Percentiles rank a stretch among this genome's conserved stretches.
phyloP scores from a whole-genome alignment of 1,140 invertebrate species.

The Glomeris maerens region DNA sequence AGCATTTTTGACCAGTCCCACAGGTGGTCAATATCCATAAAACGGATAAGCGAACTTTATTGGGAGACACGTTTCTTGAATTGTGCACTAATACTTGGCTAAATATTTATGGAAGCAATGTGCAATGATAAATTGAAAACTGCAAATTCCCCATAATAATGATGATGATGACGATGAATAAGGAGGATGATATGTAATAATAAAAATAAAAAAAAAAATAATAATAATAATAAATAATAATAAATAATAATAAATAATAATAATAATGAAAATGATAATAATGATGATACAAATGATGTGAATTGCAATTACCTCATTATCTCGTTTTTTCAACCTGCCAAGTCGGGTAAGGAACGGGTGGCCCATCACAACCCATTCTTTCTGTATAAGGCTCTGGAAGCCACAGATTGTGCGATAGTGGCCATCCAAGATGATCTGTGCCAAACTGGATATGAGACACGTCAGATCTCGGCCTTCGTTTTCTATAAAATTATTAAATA shows the following conservation, averaged over 20 bases:
- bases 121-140: no score
- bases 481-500: constrained; percentile 37
- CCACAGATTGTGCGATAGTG: constrained; percentile 65
- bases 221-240: constrained; percentile 14
- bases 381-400: constrained; percentile 83
- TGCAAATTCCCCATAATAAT: no score
- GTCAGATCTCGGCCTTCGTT: constrained; percentile 72
- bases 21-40: no score
- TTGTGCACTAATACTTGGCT: no score
- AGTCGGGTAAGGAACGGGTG: constrained; percentile 69
- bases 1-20: no score
- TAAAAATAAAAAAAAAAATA: constrained; percentile 4
- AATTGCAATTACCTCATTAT: constrained; percentile 25
- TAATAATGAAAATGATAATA: constrained; percentile 8
- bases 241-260: constrained; percentile 8
- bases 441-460: constrained; percentile 70
- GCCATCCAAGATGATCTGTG: constrained; percentile 74
- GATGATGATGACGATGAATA: no score
- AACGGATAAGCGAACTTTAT: no score
- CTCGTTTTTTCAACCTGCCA: constrained; percentile 39
- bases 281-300: constrained; percentile 9
- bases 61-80: no score
- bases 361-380: constrained; percentile 84
- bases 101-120: no score
- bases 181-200: constrained; percentile 4